Percentiles rank a stretch among this genome's conserved stretches.
Evolutionary conservation across 1,140 invertebrate genomes (phyloP).

Genomic region (Trachymyrmex cornetzi): DNA sequence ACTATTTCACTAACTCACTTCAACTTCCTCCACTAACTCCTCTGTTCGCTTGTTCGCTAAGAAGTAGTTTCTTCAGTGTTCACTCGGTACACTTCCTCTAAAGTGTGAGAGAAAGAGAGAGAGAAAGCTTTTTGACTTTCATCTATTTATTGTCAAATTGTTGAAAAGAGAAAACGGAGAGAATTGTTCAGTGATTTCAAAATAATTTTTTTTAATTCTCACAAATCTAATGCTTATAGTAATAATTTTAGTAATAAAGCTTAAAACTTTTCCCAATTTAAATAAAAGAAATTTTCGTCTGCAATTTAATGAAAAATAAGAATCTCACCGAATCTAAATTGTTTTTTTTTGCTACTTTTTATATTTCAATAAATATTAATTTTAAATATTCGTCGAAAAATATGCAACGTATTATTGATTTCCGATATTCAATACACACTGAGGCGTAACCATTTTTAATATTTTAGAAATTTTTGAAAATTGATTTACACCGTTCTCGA

Average conservation of each 20-base stretch:
- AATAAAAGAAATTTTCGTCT: background rate
- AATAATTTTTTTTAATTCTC: background rate
- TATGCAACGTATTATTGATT: background rate
- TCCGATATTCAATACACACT: slow-evolving; percentile 8
- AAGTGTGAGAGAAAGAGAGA: slow-evolving; percentile 12
- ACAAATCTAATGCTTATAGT: background rate
- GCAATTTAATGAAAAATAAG: background rate
- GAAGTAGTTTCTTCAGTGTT: slow-evolving; percentile 51
- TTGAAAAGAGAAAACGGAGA: background rate
- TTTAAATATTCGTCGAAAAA: slow-evolving; percentile 8
- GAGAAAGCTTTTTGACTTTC: slow-evolving; percentile 21
- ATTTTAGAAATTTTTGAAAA: background rate
- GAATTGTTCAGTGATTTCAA: background rate
- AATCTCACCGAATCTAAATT: background rate
- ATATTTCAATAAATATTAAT: slow-evolving; percentile 13
- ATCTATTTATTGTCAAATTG: slow-evolving; percentile 12
- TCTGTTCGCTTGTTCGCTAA: slow-evolving; percentile 48
- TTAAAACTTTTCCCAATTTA: background rate
- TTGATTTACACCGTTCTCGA: slow-evolving; percentile 18
- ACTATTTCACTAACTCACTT: slow-evolving; percentile 60
- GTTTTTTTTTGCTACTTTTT: background rate
- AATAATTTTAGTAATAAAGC: slow-evolving; percentile 3
- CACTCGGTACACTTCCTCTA: slow-evolving; percentile 24
- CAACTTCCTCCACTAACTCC: slow-evolving; percentile 48
- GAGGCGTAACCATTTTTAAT: background rate